These are phyloP conservation scores for Seira sanloemensis DNA, from an alignment of 2,888 invertebrate species.

Conservation along the genomic window DNA sequence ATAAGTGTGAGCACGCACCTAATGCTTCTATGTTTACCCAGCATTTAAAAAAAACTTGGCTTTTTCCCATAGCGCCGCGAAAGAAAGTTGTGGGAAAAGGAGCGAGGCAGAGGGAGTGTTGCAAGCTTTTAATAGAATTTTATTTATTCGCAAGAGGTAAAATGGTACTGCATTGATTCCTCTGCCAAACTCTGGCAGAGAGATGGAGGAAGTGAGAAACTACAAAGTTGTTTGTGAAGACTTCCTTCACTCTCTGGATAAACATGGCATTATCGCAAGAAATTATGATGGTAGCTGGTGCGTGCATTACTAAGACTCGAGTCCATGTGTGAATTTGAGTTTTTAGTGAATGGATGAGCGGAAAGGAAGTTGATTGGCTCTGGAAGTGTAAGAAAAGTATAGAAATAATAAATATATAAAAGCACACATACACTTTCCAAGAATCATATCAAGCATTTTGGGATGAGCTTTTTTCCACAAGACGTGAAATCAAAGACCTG, in stretches of 20 bases:
- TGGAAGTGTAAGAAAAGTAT: too few relatives aligned
- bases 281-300: too few relatives aligned
- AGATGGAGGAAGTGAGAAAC: background rate
- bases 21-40: background rate
- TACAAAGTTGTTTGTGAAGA: background rate
- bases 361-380: too few relatives aligned
- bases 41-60: slow-evolving; percentile 2
- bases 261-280: background rate
- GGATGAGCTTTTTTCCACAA: too few relatives aligned
- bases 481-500: too few relatives aligned
- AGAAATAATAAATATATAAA: too few relatives aligned
- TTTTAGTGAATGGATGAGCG: too few relatives aligned
- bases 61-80: background rate
- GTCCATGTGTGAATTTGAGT: too few relatives aligned
- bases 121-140: slow-evolving; percentile 14
- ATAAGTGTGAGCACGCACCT: slow-evolving; percentile 14
- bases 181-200: background rate
- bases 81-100: background rate
- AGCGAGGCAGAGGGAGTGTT: background rate
- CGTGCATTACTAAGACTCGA: background rate
- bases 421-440: too few relatives aligned
- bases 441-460: too few relatives aligned
- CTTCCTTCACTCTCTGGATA: background rate
- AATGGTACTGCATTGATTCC: slow-evolving; percentile 8
- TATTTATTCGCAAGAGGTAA: background rate